Evolutionary conservation across 1,140 invertebrate genomes (phyloP).

Genomic region (Drosophila neocordata): DNA sequence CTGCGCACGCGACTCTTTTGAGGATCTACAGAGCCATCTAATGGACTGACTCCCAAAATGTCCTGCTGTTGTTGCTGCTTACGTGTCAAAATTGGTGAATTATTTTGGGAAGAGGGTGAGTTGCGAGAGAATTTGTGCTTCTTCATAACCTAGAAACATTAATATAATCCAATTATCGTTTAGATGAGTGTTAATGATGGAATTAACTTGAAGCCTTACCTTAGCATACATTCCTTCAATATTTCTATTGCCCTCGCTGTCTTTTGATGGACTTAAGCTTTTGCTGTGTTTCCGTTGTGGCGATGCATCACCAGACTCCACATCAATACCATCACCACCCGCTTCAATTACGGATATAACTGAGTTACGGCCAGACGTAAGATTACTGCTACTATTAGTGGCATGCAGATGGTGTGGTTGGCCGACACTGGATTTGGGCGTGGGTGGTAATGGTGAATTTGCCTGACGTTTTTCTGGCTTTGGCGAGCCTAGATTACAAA

Average conservation of each 20-base stretch:
- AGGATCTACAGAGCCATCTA: conserved; percentile 75
- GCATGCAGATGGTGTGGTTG: conserved; percentile 62
- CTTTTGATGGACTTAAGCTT: conserved; percentile 85
- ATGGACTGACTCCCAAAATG: conserved; percentile 58
- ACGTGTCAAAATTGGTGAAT: conserved; percentile 78
- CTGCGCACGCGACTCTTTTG: conserved; percentile 67
- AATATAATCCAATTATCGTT: not conserved
- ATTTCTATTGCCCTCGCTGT: conserved; percentile 88
- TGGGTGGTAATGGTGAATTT: conserved; percentile 91
- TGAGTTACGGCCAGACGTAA: conserved; percentile 80
- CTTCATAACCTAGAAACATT: conserved; percentile 71
- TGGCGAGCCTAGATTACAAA: conserved; percentile 89
- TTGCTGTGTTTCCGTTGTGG: conserved; percentile 83
- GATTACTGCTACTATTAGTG: conserved; percentile 66
- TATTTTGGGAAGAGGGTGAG: conserved; percentile 66
- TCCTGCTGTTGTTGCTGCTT: conserved; percentile 77
- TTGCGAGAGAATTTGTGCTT: conserved; percentile 78
- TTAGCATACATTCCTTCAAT: conserved; percentile 95
- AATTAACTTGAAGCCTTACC: conserved; percentile 82
- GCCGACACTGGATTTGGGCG: conserved; percentile 84
- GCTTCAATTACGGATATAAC: conserved; percentile 82
- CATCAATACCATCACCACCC: conserved; percentile 70
- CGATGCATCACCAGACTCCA: conserved; percentile 58
- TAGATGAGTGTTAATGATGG: not conserved
- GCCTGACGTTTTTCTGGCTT: conserved; percentile 94